Evolutionary conservation across 2,113 vertebrate species (phyloP), one percentile per base, ranked within the genome.

Genomic region (Brienomyrus brachyistius): DNA sequence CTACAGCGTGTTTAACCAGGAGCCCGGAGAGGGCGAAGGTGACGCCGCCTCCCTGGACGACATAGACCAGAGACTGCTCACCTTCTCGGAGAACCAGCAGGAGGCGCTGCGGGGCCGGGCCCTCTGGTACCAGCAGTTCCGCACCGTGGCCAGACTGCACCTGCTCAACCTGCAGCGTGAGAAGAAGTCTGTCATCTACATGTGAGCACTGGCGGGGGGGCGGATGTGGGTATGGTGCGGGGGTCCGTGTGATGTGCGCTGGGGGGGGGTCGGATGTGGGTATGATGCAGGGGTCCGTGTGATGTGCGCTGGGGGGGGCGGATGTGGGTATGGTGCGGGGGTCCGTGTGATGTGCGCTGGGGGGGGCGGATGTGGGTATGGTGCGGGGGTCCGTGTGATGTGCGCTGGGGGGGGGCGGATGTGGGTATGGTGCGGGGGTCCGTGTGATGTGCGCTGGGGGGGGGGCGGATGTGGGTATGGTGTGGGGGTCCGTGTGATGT

Each of bases 71-170:
- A 96, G 95, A 82, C 95, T 98, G 66, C 96, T 99, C 84, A 92
- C 94, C 51, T 97, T 99, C 89, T 96, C 97, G 0, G 97, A 97
- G 92, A 90, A 93, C 1, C 96, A 94, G 89, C 94, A 96, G 0
- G 94, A 95, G 0, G 88, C 92, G 0, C 91, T 96, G 92, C 94
- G 94, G 5, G 96, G 86, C 40, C 93, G 91, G 4, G 94, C 95
- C 40, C 97, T 99, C 85, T 99, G 98, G 98, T 95, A 95, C 91
- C 97, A 99, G 94, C 98, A 99, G 95, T 96, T 97, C 91, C 94
- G 94, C 90, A 94, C 97, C 4, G 91, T 98, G 88, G 97, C 97
- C 1, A 97, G 96, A 94, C 95, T 99, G 90, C 98, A 99, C 91
- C 95, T 98, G 91, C 97, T 98, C 31, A 98, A 96, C 88, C 95